These are phyloP conservation scores for rabbit (Oryctolagus cuniculus) DNA, from an alignment of 2,113 vertebrate genomes.

Conservation along the genomic window DNA sequence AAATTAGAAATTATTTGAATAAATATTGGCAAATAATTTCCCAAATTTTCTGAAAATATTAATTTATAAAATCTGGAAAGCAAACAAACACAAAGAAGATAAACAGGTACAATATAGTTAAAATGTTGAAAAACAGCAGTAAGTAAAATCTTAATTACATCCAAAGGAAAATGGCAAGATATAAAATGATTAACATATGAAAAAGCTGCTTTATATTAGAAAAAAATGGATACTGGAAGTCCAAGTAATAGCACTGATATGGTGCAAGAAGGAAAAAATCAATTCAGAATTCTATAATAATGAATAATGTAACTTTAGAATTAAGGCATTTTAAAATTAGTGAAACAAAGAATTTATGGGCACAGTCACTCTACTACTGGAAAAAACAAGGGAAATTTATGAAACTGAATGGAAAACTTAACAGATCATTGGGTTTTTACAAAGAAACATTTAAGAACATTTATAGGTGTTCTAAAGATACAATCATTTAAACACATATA, in stretches of 20 bases:
- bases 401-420: not conserved
- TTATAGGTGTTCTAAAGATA: not conserved
- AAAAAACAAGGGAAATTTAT: not conserved
- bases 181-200: not conserved
- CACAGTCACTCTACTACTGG: not conserved
- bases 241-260: accelerated
- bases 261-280: not conserved
- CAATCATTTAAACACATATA: not conserved
- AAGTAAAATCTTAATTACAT: not conserved
- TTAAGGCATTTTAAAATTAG: not conserved
- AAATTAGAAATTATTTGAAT: not conserved
- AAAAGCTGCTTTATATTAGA: not conserved
- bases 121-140: not conserved
- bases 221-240: not conserved
- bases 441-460: not conserved
- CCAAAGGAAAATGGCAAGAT: not conserved
- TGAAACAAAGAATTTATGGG: not conserved
- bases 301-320: not conserved
- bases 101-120: not conserved
- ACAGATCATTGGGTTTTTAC: not conserved
- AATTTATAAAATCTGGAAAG: not conserved
- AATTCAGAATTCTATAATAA: not conserved
- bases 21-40: not conserved
- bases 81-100: not conserved
- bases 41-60: not conserved